Conservation (phyloP, 2,888 invertebrate genomes). For the Rhodophaea formosa region DNA sequence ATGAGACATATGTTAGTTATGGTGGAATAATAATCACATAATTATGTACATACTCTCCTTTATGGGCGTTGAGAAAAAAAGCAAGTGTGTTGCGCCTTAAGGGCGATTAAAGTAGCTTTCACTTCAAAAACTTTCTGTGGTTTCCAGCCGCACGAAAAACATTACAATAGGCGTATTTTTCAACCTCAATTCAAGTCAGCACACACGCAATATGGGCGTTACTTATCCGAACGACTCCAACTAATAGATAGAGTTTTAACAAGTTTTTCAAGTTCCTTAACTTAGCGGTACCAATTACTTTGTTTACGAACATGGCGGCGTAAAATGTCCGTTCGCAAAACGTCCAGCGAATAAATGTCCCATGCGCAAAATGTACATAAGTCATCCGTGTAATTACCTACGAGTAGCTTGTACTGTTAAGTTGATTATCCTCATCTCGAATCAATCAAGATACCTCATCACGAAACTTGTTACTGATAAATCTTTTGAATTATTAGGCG, state of each 20-base stretch:
- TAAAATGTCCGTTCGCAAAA: background rate
- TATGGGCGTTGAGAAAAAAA: no score
- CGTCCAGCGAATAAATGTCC: background rate
- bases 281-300: conserved; percentile 28
- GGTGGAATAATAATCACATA: no score
- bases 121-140: background rate
- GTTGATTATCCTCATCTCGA: no score
- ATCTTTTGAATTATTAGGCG: no score
- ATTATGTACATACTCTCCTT: no score
- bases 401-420: no score
- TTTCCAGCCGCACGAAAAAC: background rate
- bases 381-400: no score
- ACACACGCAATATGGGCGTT: conserved; percentile 9
- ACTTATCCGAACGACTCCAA: conserved; percentile 18
- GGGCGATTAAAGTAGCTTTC: no score
- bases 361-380: background rate
- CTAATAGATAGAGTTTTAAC: conserved; percentile 56
- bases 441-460: no score
- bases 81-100: no score
- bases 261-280: conserved; percentile 41
- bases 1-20: no score
- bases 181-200: background rate
- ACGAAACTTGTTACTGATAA: no score
- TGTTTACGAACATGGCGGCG: conserved; percentile 29
- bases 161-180: conserved; percentile 13